These are phyloP conservation scores for Botia almorhae DNA, from an alignment of 2,797 vertebrate species.

Conservation along the genomic window DNA sequence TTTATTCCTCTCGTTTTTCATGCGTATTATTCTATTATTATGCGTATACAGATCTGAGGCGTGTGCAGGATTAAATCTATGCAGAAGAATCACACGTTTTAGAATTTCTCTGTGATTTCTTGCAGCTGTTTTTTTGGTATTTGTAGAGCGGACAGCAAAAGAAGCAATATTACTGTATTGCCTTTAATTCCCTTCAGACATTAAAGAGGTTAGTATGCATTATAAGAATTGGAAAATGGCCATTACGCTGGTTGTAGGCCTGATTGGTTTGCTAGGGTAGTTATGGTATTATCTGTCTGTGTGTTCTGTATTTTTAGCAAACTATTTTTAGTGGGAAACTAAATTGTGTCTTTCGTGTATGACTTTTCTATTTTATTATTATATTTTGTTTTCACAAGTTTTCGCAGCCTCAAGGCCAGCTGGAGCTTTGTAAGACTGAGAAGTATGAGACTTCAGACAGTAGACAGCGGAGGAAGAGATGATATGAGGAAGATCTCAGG, in stretches of 20 bases:
- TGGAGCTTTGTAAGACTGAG: too few relatives aligned
- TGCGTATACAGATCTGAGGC: too few relatives aligned
- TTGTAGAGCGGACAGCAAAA: background rate
- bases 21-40: conserved; percentile 5
- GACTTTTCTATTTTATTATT: too few relatives aligned
- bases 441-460: too few relatives aligned
- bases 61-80: background rate
- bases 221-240: background rate
- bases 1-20: conserved; percentile 18
- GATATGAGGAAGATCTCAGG: too few relatives aligned
- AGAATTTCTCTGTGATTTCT: background rate
- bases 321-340: too few relatives aligned
- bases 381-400: too few relatives aligned
- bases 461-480: too few relatives aligned
- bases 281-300: too few relatives aligned
- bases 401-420: too few relatives aligned
- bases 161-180: background rate
- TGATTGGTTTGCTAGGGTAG: background rate
- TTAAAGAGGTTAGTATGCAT: background rate
- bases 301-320: background rate
- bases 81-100: background rate
- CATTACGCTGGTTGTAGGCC: background rate
- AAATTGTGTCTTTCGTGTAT: too few relatives aligned
- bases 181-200: background rate
- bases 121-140: conserved; percentile 2